Evolutionary conservation across 2,888 invertebrate genomes (phyloP), one percentile per base, ranked within the genome.

Genomic region (Pammene aurita): DNA sequence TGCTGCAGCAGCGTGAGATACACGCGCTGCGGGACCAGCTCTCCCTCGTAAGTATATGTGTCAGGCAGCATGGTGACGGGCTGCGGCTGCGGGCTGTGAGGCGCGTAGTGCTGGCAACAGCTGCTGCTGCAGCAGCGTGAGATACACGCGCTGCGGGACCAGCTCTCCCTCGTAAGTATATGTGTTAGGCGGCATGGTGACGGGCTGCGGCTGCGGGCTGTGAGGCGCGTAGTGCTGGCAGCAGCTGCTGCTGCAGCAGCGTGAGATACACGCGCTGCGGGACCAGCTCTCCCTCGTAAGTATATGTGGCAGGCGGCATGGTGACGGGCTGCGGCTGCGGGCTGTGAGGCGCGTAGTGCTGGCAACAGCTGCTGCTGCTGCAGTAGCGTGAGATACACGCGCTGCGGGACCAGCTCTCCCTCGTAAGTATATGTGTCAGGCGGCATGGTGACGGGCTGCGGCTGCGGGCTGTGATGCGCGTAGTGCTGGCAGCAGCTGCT

Each of bases 341-440:
- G 7, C 72, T 86, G 73, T 91, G 93, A 92, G 90, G 90, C 76
- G 85, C 91, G 71, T 88, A 91, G 92, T 88, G 92, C 83, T 89
- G 92, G 92, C 89, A 92, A 77, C 89, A 93, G 76, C 81, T 92
- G 57, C 82, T 81, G n/a, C n/a, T 26, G 55, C 75, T 94, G 87
- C 95, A 95, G 79, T 95, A 95, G 81, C 89, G 95, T 5, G 95
- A 96, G 82, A 91, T 96, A 70, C 94, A 94, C 72, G 89, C 93
- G 72, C 90, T 96, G 7, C 88, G 95, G 73, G 94, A 93, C 1
- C 91, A 91, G 73, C 81, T 91, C 60, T 83, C 81, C 57, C 90
- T 89, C 70, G 91, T 91, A 55, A 80, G 67, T 70, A 56, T 14
- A n/a, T 16, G 1, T 5, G n/a, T 6, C 6, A 26, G 26, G 26